Evolutionary conservation across 2,797 vertebrate species (phyloP).

Genomic region (Bucorvus abyssinicus): DNA sequence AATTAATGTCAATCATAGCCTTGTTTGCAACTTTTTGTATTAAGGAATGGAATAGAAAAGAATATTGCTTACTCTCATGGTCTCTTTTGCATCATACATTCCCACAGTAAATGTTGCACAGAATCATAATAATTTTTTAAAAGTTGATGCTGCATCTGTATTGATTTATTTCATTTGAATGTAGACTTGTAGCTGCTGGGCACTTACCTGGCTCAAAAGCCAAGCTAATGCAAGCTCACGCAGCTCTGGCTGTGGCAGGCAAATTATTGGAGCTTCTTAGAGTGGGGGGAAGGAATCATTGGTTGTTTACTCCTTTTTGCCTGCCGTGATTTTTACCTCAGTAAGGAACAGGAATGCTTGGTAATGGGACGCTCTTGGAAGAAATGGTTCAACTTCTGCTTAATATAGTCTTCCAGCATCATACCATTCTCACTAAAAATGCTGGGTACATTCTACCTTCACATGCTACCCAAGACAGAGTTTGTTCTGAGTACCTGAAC

Average conservation of each 20-base stretch:
- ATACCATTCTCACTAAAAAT: not conserved
- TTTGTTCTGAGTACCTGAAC: not conserved
- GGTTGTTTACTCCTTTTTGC: not conserved
- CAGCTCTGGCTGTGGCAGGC: not conserved
- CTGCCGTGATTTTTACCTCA: not conserved
- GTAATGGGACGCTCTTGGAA: not conserved
- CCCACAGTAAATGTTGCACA: not conserved
- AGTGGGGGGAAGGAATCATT: accelerated
- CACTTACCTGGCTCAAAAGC: not conserved
- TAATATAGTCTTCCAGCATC: not conserved
- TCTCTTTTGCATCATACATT: not conserved
- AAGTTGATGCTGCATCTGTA: not conserved
- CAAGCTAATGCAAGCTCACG: not conserved
- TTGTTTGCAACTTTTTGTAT: not conserved
- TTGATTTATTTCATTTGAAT: not conserved
- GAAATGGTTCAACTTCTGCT: not conserved
- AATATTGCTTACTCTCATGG: not conserved
- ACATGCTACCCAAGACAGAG: not conserved
- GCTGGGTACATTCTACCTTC: not conserved
- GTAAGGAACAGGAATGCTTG: not conserved
- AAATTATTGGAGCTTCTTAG: not conserved
- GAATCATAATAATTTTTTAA: not conserved
- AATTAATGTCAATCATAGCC: not conserved
- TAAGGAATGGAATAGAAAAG: not conserved
- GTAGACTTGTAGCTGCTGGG: not conserved